Evolutionary conservation across 2,797 vertebrate genomes (phyloP).

Genomic region (Erethizon dorsatum): DNA sequence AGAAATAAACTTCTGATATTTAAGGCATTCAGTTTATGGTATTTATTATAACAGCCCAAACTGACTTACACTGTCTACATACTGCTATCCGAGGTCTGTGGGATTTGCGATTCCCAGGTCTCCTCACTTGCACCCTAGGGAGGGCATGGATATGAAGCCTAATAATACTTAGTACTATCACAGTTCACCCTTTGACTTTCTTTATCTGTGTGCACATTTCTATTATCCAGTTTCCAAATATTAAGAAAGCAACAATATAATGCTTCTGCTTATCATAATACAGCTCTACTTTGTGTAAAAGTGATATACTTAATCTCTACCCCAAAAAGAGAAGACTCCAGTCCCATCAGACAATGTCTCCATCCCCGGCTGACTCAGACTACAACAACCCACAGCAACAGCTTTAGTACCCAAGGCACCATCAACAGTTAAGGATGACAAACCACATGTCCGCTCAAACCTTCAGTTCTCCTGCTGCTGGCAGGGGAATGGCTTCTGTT

Average conservation of each 20-base stretch:
- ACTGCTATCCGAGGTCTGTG: neutral
- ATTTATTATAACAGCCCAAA: neutral
- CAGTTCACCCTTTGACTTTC: neutral
- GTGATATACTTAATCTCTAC: neutral
- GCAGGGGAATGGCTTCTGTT: neutral
- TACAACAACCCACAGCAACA: too few relatives aligned
- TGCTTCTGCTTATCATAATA: neutral
- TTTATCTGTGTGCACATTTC: neutral
- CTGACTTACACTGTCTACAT: neutral
- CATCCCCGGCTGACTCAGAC: neutral
- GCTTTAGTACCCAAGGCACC: neutral
- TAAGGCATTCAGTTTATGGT: neutral
- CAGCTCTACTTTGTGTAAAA: accelerated
- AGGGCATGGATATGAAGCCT: too few relatives aligned
- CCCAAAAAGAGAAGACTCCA: neutral
- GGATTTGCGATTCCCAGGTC: neutral
- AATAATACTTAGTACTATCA: neutral
- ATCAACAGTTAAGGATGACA: too few relatives aligned
- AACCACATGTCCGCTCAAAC: neutral
- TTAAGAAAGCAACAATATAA: neutral
- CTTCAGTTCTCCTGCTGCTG: neutral
- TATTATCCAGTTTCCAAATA: neutral
- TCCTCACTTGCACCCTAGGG: too few relatives aligned
- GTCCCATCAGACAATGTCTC: neutral
- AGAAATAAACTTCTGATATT: neutral